Base-by-base conservation (phyloP, 2,888 invertebrate genomes). In the Choristoneura rosaceana region DNA sequence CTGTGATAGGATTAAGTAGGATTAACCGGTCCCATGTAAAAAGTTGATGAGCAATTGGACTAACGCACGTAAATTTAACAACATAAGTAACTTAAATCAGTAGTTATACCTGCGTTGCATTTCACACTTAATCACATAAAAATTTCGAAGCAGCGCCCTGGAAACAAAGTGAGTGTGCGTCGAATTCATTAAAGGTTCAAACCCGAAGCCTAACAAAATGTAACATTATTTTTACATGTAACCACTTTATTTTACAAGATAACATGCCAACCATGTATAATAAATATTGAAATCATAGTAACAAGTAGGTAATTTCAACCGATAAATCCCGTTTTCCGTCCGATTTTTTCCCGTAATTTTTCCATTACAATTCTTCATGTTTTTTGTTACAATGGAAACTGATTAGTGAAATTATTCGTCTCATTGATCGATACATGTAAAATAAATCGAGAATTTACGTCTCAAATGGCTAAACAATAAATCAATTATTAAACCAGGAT, bases 141-240 rank as follows among this genome's bases (percentile, higher is more conserved):
- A 52, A 52, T 52, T 4, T 17, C 17, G 8, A 52, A 52, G 17
- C 2, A 52, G 3, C 50, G 2, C 52, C 55, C 25, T 3, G 17
- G 12, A 55, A 17, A 55, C 55, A 12, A 10, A 25, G 55, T 55
- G 25, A 55, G 17, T 25, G 12, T 55, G 55, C 55, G 25, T 55
- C 55, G 55, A 55, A 55, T 55, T 55, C 25, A 55, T 55, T 25
- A 55, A 25, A 9, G 25, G 15, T 7, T 12, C 25, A 10, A 25
- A 55, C 4, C 55, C 12, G 4, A 10, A 55, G 55, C 55, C 12
- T 25, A 55, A 55, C 55, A 25, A 55, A 52, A 52, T 17, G 52
- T 17, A 17, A 15, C 52, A 52, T 55, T 55, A 55, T 55, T 41
- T 38, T 10, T n/a, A 25, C n/a, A 15, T 43, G 61, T 61, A 61